A percentile compares a stretch with the other conserved stretches of the same genome.
These are phyloP conservation scores for Chlorops oryzae DNA, from an alignment of 1,140 invertebrate genomes.

Conservation along the genomic window DNA sequence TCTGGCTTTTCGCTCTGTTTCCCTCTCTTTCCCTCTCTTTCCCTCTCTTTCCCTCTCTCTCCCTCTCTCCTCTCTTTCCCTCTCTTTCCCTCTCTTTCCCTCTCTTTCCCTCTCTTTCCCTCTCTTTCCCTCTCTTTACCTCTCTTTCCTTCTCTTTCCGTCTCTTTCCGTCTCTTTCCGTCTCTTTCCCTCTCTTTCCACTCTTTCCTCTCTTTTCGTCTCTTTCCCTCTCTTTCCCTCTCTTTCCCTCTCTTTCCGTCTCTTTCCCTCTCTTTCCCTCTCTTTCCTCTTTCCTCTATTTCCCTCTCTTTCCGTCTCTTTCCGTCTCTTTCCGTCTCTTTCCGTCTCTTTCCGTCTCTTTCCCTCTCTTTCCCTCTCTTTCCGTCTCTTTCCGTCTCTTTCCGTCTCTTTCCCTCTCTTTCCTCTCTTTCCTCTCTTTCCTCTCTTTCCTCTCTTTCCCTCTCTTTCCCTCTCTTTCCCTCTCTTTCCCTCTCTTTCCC, in stretches of 20 bases:
- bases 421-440: neutral
- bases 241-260: no score
- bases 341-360: neutral
- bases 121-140: neutral
- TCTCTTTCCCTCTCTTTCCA: neutral
- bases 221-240: no score
- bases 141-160: neutral
- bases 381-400: neutral
- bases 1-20: neutral
- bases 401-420: neutral
- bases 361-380: neutral
- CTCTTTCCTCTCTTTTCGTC: neutral
- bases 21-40: neutral
- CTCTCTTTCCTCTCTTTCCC: neutral
- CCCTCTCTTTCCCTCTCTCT: neutral
- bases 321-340: neutral
- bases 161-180: neutral
- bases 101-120: neutral
- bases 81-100: neutral
- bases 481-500: neutral
- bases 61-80: neutral
- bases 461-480: neutral
- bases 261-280: no score
- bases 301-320: neutral
- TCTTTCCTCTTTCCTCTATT: no score